phyloP scores from a whole-genome alignment of 1,140 invertebrate genomes.

The Adoxophyes honmai region DNA sequence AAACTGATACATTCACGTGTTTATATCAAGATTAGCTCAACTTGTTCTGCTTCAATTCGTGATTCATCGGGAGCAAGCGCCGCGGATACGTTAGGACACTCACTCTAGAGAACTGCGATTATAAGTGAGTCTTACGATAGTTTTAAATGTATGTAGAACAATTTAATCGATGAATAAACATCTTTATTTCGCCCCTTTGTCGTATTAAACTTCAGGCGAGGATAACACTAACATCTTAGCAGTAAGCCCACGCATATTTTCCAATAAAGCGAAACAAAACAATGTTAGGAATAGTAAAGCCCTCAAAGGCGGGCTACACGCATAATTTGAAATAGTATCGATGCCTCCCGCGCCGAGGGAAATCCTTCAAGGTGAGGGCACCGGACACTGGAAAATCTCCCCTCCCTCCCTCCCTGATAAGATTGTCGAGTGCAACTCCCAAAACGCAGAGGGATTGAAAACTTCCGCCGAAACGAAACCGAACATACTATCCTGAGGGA shows the following conservation, averaged over 20 bases:
- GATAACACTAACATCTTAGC: slow-evolving; percentile 1
- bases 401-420: slow-evolving; percentile 58
- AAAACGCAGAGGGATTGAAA: slow-evolving; percentile 71
- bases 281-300: slow-evolving; percentile 33
- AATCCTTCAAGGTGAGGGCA: slow-evolving; percentile 64
- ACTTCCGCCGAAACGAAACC: slow-evolving; percentile 68
- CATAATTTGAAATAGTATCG: slow-evolving; percentile 70
- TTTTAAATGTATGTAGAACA: background rate
- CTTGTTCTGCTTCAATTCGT: too few relatives aligned
- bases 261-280: slow-evolving; percentile 8
- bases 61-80: too few relatives aligned
- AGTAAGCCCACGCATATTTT: slow-evolving; percentile 2
- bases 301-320: slow-evolving; percentile 39
- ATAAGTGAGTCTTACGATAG: too few relatives aligned
- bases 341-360: slow-evolving; percentile 48
- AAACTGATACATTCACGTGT: too few relatives aligned
- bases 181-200: background rate
- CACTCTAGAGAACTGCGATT: too few relatives aligned
- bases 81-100: too few relatives aligned
- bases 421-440: slow-evolving; percentile 74
- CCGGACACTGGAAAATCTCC: slow-evolving; percentile 71
- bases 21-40: too few relatives aligned
- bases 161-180: background rate
- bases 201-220: background rate
- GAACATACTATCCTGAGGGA: slow-evolving; percentile 65